Evolutionary conservation across 2,113 vertebrate species (phyloP).

Genomic region (Psophia crepitans): DNA sequence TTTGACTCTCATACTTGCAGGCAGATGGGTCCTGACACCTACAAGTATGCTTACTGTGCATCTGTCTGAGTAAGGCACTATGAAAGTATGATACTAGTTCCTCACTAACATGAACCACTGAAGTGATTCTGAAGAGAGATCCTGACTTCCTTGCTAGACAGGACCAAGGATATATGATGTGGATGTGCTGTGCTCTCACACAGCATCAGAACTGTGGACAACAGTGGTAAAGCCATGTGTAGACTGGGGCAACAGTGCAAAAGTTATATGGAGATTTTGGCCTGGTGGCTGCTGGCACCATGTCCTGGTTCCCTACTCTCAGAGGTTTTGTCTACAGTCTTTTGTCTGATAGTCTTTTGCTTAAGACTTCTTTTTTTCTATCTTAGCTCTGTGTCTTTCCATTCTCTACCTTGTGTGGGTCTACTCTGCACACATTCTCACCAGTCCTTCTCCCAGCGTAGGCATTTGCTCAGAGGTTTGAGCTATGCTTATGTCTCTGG

Average conservation of each 20-base stretch:
- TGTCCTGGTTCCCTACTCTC: background rate
- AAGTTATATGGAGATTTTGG: background rate
- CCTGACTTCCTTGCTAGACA: background rate
- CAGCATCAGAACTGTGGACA: background rate
- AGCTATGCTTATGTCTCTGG: background rate
- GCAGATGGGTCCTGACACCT: background rate
- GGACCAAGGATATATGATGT: background rate
- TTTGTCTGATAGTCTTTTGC: too few species aligned
- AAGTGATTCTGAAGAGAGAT: background rate
- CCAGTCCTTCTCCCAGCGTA: rapidly evolving
- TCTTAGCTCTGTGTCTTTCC: background rate
- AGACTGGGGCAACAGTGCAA: background rate
- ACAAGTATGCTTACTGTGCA: rapidly evolving
- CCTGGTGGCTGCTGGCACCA: background rate
- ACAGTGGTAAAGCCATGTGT: rapidly evolving
- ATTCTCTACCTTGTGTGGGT: rapidly evolving
- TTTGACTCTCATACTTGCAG: background rate
- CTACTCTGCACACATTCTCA: background rate
- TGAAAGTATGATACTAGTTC: background rate
- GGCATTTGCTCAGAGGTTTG: background rate
- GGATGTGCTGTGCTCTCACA: background rate
- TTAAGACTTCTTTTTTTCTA: background rate
- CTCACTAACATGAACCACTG: background rate
- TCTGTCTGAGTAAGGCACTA: background rate
- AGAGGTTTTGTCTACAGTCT: too few species aligned